A percentile compares a stretch with the other conserved stretches of the same genome.
Conservation (phyloP, 2,888 invertebrate species). For the Lathronympha strigana region DNA sequence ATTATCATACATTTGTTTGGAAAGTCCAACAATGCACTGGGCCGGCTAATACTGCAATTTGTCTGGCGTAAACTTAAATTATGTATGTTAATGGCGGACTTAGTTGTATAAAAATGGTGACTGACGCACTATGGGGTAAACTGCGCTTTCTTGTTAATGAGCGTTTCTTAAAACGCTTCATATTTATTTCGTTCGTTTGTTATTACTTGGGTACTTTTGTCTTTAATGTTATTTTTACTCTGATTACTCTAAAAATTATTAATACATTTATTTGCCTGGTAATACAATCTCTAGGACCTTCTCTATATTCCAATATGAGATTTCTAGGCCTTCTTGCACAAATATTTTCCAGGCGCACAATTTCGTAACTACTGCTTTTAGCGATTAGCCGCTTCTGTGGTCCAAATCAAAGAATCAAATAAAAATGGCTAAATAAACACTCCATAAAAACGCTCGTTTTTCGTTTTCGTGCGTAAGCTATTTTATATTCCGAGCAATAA, state of each 20-base stretch:
- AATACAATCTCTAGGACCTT: too few species aligned
- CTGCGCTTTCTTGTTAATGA: neutral
- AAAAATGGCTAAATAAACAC: neutral
- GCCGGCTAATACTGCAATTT: constrained; percentile 46
- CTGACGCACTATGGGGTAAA: constrained; percentile 28
- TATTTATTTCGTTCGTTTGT: too few species aligned
- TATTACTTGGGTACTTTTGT: neutral
- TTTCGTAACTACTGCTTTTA: too few species aligned
- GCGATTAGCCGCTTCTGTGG: too few species aligned
- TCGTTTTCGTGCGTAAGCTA: neutral
- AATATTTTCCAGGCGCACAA: too few species aligned
- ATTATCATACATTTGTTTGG: constrained; percentile 32
- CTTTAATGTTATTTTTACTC: neutral
- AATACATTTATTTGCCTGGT: too few species aligned
- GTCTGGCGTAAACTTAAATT: constrained; percentile 53
- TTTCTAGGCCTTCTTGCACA: too few species aligned
- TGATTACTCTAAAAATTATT: too few species aligned
- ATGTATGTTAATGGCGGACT: constrained; percentile 53
- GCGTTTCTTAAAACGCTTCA: neutral
- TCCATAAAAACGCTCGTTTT: constrained; percentile 1
- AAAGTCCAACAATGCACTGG: constrained; percentile 25
- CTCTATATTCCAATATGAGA: too few species aligned
- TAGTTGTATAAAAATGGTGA: constrained; percentile 44
- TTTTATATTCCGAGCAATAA: constrained; percentile 40
- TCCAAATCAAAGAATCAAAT: neutral